These are phyloP conservation scores for Orycteropus afer DNA, from an alignment of 2,113 vertebrate species.

Conservation along the genomic window DNA sequence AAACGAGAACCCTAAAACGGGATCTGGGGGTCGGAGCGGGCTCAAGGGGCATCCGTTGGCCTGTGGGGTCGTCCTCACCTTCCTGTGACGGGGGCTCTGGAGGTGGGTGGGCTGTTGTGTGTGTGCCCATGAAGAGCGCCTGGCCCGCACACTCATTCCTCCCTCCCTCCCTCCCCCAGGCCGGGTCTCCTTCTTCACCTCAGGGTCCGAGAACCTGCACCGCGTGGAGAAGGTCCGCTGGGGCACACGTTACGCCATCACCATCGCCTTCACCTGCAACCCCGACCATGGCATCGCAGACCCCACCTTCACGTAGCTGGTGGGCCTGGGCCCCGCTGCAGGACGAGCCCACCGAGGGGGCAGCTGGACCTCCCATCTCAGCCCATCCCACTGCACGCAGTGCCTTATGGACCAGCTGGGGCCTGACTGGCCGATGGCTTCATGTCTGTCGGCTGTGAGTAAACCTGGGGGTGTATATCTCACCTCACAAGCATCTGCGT, in stretches of 20 bases:
- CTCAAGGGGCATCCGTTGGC: neutral
- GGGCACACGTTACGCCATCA: conserved; percentile 97
- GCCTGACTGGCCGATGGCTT: neutral
- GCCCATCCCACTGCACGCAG: neutral
- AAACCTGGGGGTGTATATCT: neutral
- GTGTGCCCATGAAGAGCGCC: no score
- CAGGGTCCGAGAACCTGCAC: conserved; percentile 97
- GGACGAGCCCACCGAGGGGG: neutral
- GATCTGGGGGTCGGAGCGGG: neutral
- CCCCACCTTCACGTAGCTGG: conserved; percentile 83
- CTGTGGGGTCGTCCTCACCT: no score
- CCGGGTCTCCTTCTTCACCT: conserved; percentile 97
- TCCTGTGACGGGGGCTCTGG: no score
- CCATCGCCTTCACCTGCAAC: conserved; percentile 97
- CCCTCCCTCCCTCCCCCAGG: conserved; percentile 84
- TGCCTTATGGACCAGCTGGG: conserved; percentile 23
- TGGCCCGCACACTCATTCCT: no score
- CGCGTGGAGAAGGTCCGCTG: conserved; percentile 95
- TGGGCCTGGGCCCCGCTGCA: neutral
- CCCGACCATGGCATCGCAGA: conserved; percentile 91
- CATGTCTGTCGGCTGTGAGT: neutral
- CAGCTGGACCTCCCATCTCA: neutral
- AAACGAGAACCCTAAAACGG: neutral
- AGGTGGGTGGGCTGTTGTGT: no score
- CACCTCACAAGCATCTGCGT: accelerated